phyloP scores from a whole-genome alignment of 1,140 invertebrate species.

The Heliconius himera region DNA sequence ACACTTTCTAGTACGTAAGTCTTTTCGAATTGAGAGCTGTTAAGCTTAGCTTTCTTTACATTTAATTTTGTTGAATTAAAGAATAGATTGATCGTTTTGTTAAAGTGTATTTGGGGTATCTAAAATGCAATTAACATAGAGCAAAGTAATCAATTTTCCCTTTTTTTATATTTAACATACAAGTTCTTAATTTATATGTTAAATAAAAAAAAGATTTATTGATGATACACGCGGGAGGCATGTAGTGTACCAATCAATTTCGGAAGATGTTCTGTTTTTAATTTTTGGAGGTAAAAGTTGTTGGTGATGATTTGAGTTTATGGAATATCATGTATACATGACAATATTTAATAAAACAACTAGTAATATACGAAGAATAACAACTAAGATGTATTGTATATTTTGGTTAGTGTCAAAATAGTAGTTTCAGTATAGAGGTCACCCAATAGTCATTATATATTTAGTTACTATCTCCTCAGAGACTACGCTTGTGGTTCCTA shows the following conservation, averaged over 20 bases:
- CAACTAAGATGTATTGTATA: neutral
- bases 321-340: neutral
- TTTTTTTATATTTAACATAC: no score
- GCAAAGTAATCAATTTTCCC: no score
- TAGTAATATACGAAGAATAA: neutral
- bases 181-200: no score
- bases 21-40: constrained; percentile 63
- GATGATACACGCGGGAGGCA: no score
- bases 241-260: neutral
- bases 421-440: neutral
- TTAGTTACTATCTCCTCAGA: constrained; percentile 65
- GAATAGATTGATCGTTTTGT: constrained; percentile 12
- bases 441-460: constrained; percentile 69
- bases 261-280: neutral
- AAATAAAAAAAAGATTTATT: no score
- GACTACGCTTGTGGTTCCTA: constrained; percentile 70
- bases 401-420: constrained; percentile 20
- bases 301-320: neutral
- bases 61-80: constrained; percentile 29
- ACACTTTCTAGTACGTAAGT: constrained; percentile 66
- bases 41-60: constrained; percentile 46
- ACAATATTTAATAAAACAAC: neutral
- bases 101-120: neutral
- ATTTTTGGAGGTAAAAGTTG: neutral
- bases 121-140: no score